Conservation (phyloP, 1,140 invertebrate species). For the Aphelenchoides avenae region DNA sequence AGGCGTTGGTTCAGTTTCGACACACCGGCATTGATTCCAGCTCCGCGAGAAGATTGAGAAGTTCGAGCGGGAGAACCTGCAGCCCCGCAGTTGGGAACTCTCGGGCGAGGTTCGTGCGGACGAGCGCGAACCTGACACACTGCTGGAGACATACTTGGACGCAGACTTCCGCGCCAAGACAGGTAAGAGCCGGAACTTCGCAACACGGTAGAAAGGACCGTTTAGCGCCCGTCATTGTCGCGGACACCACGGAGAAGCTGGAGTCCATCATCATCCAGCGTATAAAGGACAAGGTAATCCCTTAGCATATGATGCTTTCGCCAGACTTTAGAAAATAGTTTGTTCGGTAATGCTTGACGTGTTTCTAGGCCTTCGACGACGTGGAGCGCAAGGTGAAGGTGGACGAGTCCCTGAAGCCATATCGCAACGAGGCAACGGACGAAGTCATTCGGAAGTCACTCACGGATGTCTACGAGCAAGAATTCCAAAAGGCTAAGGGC, state of each 20-base stretch:
- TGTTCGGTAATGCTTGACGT: no score
- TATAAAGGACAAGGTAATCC: slow-evolving; percentile 75
- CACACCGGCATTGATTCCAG: slow-evolving; percentile 28
- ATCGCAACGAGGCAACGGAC: slow-evolving; percentile 83
- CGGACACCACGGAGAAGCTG: slow-evolving; percentile 76
- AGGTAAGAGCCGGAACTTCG: slow-evolving; percentile 61
- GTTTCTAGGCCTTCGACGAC: slow-evolving; percentile 77
- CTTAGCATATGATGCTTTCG: slow-evolving; percentile 1
- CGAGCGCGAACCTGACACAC: slow-evolving; percentile 79
- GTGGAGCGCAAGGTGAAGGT: slow-evolving; percentile 83
- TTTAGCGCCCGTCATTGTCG: slow-evolving; percentile 80
- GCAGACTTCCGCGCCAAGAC: slow-evolving; percentile 76
- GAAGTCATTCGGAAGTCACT: slow-evolving; percentile 77
- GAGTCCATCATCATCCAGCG: slow-evolving; percentile 85
- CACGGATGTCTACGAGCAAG: slow-evolving; percentile 81
- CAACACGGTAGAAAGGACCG: slow-evolving; percentile 3
- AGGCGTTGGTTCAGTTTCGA: slow-evolving; percentile 23
- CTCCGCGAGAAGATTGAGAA: slow-evolving; percentile 66
- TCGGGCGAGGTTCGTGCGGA: slow-evolving; percentile 78
- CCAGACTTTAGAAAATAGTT: slow-evolving; percentile 6
- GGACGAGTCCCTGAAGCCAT: slow-evolving; percentile 72
- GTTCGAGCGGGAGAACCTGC: slow-evolving; percentile 74
- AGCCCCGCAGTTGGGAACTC: slow-evolving; percentile 84
- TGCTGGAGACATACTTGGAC: slow-evolving; percentile 82
- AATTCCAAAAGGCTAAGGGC: slow-evolving; percentile 71